Evolutionary conservation across 1,140 invertebrate species (phyloP).

Genomic region (Drosophila kohkoa): DNA sequence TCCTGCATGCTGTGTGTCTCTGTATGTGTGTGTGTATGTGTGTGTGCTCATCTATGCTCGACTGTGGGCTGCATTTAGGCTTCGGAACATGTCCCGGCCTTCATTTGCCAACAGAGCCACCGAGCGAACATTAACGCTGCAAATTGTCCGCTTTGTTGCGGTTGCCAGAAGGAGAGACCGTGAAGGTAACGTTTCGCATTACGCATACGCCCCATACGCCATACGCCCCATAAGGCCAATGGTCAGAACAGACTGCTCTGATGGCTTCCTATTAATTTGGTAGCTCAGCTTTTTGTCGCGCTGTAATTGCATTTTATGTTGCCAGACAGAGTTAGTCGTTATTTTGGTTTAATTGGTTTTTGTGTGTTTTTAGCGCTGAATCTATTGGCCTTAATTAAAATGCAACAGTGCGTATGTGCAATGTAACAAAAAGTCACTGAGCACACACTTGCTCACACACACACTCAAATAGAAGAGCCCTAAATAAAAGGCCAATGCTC

Average conservation of each 20-base stretch:
- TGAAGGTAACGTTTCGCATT: conserved; percentile 52
- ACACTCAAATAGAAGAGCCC: conserved; percentile 31
- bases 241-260: conserved; percentile 12
- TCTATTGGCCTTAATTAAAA: conserved; percentile 79
- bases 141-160: conserved; percentile 81
- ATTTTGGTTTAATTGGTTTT: conserved; percentile 82
- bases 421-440: conserved; percentile 74
- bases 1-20: too few relatives aligned
- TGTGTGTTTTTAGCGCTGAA: conserved; percentile 61
- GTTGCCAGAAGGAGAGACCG: conserved; percentile 33
- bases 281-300: conserved; percentile 44
- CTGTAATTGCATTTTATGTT: conserved; percentile 79
- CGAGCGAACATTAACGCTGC: conserved; percentile 75
- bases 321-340: conserved; percentile 40
- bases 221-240: conserved; percentile 6
- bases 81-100: conserved; percentile 45
- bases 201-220: conserved; percentile 66
- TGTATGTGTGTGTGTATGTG: conserved; percentile 10
- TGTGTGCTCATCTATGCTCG: too few relatives aligned
- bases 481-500: conserved; percentile 33
- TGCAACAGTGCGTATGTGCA: conserved; percentile 76
- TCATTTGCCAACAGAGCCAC: conserved; percentile 57
- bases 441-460: conserved; percentile 25
- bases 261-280: conserved; percentile 75
- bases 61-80: conserved; percentile 50